These are phyloP conservation scores for Catocala sponsa DNA, from an alignment of 2,888 invertebrate genomes.

Conservation along the genomic window DNA sequence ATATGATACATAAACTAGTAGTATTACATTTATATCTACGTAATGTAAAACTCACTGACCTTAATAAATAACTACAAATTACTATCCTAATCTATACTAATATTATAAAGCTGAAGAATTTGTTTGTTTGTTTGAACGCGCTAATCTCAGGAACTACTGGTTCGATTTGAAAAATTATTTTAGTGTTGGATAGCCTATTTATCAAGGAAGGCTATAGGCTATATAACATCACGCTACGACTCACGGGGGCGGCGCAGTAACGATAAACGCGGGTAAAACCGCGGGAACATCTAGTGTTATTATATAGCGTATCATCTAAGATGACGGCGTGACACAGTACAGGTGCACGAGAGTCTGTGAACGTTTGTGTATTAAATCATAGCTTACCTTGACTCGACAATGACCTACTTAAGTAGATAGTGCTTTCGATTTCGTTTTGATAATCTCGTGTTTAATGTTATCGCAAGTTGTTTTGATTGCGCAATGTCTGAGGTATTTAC, in stretches of 20 bases:
- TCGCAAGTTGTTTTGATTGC: constrained; percentile 1
- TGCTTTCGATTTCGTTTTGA: constrained; percentile 64
- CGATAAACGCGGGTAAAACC: no score
- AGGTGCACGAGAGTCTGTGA: constrained; percentile 16
- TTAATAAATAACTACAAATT: constrained; percentile 26
- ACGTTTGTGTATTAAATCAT: constrained; percentile 39
- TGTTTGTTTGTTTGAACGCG: no score
- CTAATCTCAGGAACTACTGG: no score
- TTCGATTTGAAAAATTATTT: no score
- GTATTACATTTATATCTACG: no score
- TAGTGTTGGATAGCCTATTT: no score
- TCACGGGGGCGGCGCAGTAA: no score
- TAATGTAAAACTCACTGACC: constrained; percentile 7
- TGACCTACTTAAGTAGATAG: constrained; percentile 64
- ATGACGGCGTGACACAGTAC: constrained; percentile 40
- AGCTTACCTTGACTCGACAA: constrained; percentile 66
- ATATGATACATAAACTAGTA: no score
- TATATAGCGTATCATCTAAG: constrained; percentile 34
- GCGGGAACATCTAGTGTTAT: no score
- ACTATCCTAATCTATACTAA: constrained; percentile 26
- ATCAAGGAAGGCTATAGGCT: no score
- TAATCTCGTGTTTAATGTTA: constrained; percentile 30
- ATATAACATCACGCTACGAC: no score
- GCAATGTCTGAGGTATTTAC: not conserved
- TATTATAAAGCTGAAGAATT: no score